phyloP scores from a whole-genome alignment of 2,888 invertebrate genomes.

The Subacronicta megacephala region DNA sequence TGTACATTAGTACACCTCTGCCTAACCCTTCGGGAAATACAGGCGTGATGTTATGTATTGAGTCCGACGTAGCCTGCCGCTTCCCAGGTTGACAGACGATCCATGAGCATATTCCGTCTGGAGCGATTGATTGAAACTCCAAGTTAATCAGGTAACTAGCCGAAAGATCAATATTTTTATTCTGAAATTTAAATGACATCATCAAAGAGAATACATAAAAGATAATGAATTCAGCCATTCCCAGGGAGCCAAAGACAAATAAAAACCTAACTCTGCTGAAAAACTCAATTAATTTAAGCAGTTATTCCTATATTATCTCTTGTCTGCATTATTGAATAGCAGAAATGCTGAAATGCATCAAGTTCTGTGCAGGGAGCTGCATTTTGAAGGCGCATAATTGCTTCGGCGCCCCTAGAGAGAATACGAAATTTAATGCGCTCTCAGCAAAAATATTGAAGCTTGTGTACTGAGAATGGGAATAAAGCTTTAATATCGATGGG shows the following conservation, averaged over 20 bases:
- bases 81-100: too few relatives aligned
- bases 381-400: conserved; percentile 81
- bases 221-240: too few relatives aligned
- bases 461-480: conserved; percentile 61
- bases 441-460: conserved; percentile 67
- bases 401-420: conserved; percentile 69
- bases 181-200: too few relatives aligned
- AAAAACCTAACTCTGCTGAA: conserved; percentile 14
- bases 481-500: conserved; percentile 50
- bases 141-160: too few relatives aligned
- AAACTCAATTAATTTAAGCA: conserved; percentile 36
- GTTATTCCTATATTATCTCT: conserved; percentile 46
- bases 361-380: conserved; percentile 70
- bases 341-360: conserved; percentile 68
- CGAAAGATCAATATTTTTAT: too few relatives aligned
- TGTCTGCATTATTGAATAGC: conserved; percentile 52
- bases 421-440: conserved; percentile 74
- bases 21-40: too few relatives aligned
- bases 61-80: too few relatives aligned
- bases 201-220: too few relatives aligned
- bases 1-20: too few relatives aligned
- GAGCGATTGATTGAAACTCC: too few relatives aligned
- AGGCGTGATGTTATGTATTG: too few relatives aligned
- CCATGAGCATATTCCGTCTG: too few relatives aligned
- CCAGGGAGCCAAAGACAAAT: background rate